These are phyloP conservation scores for Epistrophe grossulariae DNA, from an alignment of 2,888 invertebrate genomes.

Conservation along the genomic window DNA sequence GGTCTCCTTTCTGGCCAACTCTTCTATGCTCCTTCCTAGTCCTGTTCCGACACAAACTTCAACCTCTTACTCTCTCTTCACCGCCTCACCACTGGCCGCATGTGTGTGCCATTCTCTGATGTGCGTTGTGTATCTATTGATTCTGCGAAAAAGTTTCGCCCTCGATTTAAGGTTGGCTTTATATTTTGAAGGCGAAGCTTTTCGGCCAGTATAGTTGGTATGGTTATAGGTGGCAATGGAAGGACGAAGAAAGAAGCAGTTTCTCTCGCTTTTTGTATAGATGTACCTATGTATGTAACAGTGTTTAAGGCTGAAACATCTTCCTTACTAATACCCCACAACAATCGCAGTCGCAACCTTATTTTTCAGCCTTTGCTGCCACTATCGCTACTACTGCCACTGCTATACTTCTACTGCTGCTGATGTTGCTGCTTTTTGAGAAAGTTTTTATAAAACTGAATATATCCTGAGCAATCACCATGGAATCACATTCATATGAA, in stretches of 20 bases:
- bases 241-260: constrained; percentile 39
- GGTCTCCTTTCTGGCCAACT: constrained; percentile 55
- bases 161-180: constrained; percentile 66
- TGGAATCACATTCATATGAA: constrained; percentile 11
- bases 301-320: constrained; percentile 59
- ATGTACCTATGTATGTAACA: constrained; percentile 31
- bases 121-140: constrained; percentile 75
- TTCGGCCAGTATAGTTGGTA: constrained; percentile 37
- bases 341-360: constrained; percentile 53
- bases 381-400: constrained; percentile 12
- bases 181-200: constrained; percentile 62
- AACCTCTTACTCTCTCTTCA: background rate
- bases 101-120: constrained; percentile 61
- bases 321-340: constrained; percentile 38
- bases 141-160: constrained; percentile 75
- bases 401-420: too few relatives aligned
- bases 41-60: constrained; percentile 15
- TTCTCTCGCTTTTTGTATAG: constrained; percentile 4
- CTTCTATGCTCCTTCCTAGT: constrained; percentile 15
- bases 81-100: constrained; percentile 1
- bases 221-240: constrained; percentile 20
- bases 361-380: constrained; percentile 54
- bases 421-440: constrained; percentile 56
- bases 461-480: constrained; percentile 49
- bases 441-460: constrained; percentile 73